These are phyloP conservation scores for Naso thynnoides DNA, from an alignment of 2,797 vertebrate genomes.

Conservation along the genomic window DNA sequence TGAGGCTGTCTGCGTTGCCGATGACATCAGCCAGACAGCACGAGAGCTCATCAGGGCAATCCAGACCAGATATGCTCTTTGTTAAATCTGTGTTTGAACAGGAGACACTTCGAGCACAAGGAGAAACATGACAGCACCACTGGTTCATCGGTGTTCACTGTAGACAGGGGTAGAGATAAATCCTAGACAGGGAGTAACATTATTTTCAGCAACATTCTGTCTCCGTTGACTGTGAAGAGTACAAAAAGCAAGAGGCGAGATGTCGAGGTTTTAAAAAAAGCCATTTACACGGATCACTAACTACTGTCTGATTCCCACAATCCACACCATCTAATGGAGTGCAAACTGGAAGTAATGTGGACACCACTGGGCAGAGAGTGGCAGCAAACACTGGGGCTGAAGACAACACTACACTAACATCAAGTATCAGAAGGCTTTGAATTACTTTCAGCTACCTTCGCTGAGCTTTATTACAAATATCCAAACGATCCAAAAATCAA, in stretches of 20 bases:
- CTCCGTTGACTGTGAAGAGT: background rate
- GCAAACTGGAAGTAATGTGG: slow-evolving; percentile 20
- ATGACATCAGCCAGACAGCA: background rate
- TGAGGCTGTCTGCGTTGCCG: too few relatives aligned
- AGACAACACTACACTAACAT: slow-evolving; percentile 8
- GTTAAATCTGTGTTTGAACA: slow-evolving; percentile 18
- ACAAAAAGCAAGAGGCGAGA: slow-evolving; percentile 11
- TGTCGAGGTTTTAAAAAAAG: slow-evolving; percentile 33
- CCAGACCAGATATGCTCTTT: slow-evolving; percentile 33
- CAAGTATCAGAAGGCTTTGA: slow-evolving; percentile 1
- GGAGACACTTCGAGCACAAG: slow-evolving; percentile 15
- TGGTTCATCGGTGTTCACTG: background rate
- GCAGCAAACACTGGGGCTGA: background rate
- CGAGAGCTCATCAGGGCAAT: slow-evolving; percentile 6
- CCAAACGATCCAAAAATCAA: background rate
- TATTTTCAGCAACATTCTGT: background rate
- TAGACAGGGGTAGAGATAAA: background rate
- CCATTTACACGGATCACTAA: slow-evolving; percentile 46
- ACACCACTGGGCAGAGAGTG: background rate
- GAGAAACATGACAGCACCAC: slow-evolving; percentile 12
- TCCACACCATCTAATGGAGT: slow-evolving; percentile 10
- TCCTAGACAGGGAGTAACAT: slow-evolving; percentile 8
- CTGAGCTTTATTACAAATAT: slow-evolving; percentile 15
- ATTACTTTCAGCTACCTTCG: slow-evolving; percentile 8
- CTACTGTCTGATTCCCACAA: slow-evolving; percentile 18